Conservation (phyloP, 1,140 invertebrate genomes). For the Ostrea edulis region DNA sequence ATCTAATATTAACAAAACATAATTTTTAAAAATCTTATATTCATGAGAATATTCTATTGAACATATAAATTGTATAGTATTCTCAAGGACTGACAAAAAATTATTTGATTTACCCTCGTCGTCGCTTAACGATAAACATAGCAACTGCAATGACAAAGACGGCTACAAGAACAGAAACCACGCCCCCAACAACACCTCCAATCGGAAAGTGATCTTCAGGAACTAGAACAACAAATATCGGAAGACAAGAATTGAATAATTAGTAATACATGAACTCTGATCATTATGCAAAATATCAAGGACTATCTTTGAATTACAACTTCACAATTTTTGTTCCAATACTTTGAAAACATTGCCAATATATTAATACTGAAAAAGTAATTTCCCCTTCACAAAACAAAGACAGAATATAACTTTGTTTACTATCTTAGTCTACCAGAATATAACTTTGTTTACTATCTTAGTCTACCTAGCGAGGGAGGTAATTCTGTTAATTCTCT, state of each 20-base stretch:
- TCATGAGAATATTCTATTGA: not conserved
- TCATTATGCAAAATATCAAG: not conserved
- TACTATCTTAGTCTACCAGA: too few relatives aligned
- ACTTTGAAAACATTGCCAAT: not conserved
- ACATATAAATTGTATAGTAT: not conserved
- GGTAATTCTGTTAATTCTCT: too few relatives aligned
- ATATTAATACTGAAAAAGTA: not conserved
- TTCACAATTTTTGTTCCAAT: not conserved
- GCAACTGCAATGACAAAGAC: not conserved
- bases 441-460: too few relatives aligned
- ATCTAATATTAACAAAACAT: too few relatives aligned
- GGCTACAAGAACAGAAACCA: not conserved
- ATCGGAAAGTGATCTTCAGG: not conserved
- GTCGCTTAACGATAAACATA: not conserved
- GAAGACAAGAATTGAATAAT: not conserved
- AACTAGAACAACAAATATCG: not conserved
- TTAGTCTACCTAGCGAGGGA: too few relatives aligned
- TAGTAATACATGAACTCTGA: not conserved
- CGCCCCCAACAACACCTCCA: not conserved
- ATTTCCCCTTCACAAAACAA: too few relatives aligned
- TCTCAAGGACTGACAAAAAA: not conserved
- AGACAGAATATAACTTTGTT: too few relatives aligned
- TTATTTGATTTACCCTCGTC: not conserved
- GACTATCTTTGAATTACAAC: not conserved
- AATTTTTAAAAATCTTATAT: not conserved